Percentiles rank a stretch among this genome's conserved stretches.
Evolutionary conservation across 2,888 invertebrate genomes (phyloP).

Genomic region (Cataglyphis altisquamis): DNA sequence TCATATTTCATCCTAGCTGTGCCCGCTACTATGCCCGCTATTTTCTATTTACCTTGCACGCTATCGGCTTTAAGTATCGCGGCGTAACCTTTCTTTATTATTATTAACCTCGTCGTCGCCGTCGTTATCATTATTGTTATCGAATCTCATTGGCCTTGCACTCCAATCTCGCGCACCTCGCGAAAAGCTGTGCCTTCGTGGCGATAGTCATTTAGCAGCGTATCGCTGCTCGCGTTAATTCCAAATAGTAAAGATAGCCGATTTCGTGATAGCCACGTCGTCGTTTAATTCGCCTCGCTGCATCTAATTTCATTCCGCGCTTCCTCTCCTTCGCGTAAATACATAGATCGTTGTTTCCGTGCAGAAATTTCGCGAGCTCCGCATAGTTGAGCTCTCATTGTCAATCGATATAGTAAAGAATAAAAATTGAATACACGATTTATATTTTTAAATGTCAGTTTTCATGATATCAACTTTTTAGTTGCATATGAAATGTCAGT

Average conservation of each 20-base stretch:
- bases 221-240: constrained; percentile 52
- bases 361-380: not conserved
- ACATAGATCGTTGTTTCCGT: constrained; percentile 25
- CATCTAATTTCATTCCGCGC: constrained; percentile 45
- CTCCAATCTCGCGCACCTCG: constrained; percentile 32
- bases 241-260: constrained; percentile 21
- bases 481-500: not conserved
- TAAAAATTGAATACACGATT: not conserved
- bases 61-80: constrained; percentile 49
- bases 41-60: constrained; percentile 32
- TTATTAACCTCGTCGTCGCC: constrained; percentile 48
- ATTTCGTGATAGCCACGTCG: constrained; percentile 20
- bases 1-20: constrained; percentile 33
- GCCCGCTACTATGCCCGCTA: not conserved
- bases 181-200: constrained; percentile 31
- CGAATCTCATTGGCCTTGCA: constrained; percentile 43
- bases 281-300: constrained; percentile 37
- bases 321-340: constrained; percentile 17
- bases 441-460: not conserved
- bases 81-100: constrained; percentile 46
- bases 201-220: constrained; percentile 39
- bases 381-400: not conserved
- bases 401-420: not conserved
- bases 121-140: constrained; percentile 45
- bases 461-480: not conserved